phyloP scores from a whole-genome alignment of 2,888 invertebrate genomes.

The Tryphoninae sp. region DNA sequence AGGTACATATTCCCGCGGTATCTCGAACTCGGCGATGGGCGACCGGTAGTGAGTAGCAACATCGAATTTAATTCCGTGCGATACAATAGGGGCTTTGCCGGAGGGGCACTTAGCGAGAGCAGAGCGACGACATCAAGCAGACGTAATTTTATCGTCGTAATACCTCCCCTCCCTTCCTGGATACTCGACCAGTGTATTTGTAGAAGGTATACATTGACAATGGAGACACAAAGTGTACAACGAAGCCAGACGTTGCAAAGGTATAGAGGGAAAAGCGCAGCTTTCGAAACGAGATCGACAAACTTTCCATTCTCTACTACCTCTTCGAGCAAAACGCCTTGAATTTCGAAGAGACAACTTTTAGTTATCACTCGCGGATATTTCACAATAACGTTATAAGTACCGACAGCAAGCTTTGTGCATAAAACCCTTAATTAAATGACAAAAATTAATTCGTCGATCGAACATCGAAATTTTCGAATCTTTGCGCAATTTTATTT shows the following conservation, averaged over 20 bases:
- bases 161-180: too few relatives aligned
- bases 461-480: too few relatives aligned
- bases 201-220: neutral
- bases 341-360: neutral
- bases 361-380: neutral
- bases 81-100: constrained; percentile 46
- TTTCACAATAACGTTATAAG: neutral
- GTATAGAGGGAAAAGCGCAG: constrained; percentile 1
- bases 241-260: neutral
- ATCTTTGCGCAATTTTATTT: too few relatives aligned
- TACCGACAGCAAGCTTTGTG: too few relatives aligned
- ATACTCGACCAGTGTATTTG: constrained; percentile 1
- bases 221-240: neutral
- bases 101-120: constrained; percentile 49
- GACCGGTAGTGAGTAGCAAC: constrained; percentile 39
- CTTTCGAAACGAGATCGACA: constrained; percentile 12
- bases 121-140: constrained; percentile 28
- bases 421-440: too few relatives aligned
- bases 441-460: too few relatives aligned
- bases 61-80: constrained; percentile 44
- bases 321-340: constrained; percentile 2
- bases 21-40: constrained; percentile 28
- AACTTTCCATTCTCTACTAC: constrained; percentile 1
- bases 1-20: constrained; percentile 13
- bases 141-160: constrained; percentile 21